Conservation (phyloP, 2,888 invertebrate species). For the Proisotoma minuta region DNA sequence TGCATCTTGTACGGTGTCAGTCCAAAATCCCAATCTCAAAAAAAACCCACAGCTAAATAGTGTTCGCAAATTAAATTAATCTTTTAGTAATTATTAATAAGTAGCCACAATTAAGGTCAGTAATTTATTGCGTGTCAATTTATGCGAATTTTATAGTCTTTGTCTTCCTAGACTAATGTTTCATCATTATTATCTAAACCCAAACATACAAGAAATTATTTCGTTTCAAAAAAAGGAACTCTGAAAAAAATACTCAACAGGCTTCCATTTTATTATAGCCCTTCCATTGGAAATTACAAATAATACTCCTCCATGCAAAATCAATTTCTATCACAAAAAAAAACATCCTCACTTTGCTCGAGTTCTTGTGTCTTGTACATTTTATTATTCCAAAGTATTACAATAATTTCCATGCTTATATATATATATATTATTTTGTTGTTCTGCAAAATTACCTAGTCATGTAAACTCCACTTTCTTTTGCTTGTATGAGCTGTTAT, state of each 20-base stretch:
- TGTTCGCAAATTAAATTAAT: constrained; percentile 33
- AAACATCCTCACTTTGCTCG: neutral
- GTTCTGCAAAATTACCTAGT: too few species aligned
- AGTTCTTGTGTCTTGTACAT: too few species aligned
- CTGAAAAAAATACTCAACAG: constrained; percentile 2
- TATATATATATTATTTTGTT: too few species aligned
- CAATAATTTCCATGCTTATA: too few species aligned
- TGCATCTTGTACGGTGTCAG: constrained; percentile 24
- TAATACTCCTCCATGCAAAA: neutral
- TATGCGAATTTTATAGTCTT: neutral
- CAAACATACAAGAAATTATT: neutral
- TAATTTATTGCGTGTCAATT: constrained; percentile 15
- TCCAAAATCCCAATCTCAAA: too few species aligned
- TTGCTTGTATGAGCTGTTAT: neutral
- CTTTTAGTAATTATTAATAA: constrained; percentile 4
- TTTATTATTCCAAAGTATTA: too few species aligned
- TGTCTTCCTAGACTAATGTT: neutral
- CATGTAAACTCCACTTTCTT: neutral
- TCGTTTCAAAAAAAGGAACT: neutral
- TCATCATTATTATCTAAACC: neutral
- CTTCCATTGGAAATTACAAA: constrained; percentile 1
- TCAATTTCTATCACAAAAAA: neutral
- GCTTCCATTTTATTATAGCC: neutral
- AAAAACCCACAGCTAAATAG: constrained; percentile 28
- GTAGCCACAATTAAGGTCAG: constrained; percentile 18